Evolutionary conservation across 2,888 invertebrate species (phyloP).

Genomic region (Drosophila nigricruria): DNA sequence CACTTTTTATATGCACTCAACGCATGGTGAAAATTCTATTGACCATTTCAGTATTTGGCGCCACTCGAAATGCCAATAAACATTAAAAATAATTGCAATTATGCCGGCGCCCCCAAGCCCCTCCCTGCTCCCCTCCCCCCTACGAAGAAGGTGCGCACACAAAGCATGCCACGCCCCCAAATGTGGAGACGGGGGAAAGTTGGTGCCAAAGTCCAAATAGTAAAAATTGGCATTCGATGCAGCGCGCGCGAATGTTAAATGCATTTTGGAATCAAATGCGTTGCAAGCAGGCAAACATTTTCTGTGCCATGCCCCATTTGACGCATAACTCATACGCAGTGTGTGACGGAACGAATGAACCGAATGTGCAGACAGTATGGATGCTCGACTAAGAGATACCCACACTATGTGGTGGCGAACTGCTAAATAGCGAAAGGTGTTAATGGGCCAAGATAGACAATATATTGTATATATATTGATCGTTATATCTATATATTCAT

Average conservation of each 20-base stretch:
- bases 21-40: conserved; percentile 49
- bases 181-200: neutral
- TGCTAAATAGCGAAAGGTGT: neutral
- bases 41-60: conserved; percentile 56
- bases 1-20: conserved; percentile 18
- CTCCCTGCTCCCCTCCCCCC: neutral
- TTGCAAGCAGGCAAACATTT: conserved; percentile 57
- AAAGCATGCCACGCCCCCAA: conserved; percentile 9
- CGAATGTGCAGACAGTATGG: neutral
- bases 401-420: neutral
- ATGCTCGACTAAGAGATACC: neutral
- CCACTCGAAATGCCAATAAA: conserved; percentile 62
- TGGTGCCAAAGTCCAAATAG: conserved; percentile 64
- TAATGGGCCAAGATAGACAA: neutral
- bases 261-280: conserved; percentile 30
- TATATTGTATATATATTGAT: neutral
- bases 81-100: conserved; percentile 68
- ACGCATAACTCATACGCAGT: conserved; percentile 75
- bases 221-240: conserved; percentile 63
- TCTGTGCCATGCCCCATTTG: conserved; percentile 75
- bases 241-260: conserved; percentile 14
- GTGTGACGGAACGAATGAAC: conserved; percentile 59
- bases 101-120: conserved; percentile 30
- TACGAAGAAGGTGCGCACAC: neutral
- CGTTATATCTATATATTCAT: neutral